Conservation (phyloP, 2,888 invertebrate genomes). For the Tigriopus californicus region DNA sequence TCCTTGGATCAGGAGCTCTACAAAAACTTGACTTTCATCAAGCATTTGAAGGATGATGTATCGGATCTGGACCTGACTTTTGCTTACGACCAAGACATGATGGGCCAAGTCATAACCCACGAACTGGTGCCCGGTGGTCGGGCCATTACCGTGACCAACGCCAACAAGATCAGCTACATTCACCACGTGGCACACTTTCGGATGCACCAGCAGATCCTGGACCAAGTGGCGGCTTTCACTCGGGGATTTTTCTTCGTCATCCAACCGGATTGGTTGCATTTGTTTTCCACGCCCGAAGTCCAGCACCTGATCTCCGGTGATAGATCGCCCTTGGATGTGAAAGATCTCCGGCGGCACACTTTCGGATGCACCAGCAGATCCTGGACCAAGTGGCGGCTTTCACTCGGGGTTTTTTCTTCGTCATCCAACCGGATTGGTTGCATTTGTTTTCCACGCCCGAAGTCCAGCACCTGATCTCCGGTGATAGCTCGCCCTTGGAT, state of each 20-base stretch:
- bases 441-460: constrained; percentile 87
- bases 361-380: constrained; percentile 95
- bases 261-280: constrained; percentile 76
- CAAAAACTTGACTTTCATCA: constrained; percentile 83
- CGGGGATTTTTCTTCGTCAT: constrained; percentile 88
- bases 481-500: constrained; percentile 83
- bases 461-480: constrained; percentile 81
- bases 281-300: constrained; percentile 88
- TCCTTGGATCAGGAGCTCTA: constrained; percentile 90
- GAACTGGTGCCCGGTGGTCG: constrained; percentile 89
- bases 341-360: constrained; percentile 69
- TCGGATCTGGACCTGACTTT: constrained; percentile 85
- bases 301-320: constrained; percentile 91
- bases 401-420: constrained; percentile 82
- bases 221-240: constrained; percentile 84
- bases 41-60: constrained; percentile 53
- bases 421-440: constrained; percentile 87
- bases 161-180: constrained; percentile 94
- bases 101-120: constrained; percentile 82
- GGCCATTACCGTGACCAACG: constrained; percentile 78
- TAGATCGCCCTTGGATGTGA: constrained; percentile 70
- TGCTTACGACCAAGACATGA: constrained; percentile 80
- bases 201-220: constrained; percentile 93
- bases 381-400: constrained; percentile 86
- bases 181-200: constrained; percentile 94